Evolutionary conservation across 2,113 vertebrate species (phyloP).

Genomic region (Chaetorhynchus papuensis): DNA sequence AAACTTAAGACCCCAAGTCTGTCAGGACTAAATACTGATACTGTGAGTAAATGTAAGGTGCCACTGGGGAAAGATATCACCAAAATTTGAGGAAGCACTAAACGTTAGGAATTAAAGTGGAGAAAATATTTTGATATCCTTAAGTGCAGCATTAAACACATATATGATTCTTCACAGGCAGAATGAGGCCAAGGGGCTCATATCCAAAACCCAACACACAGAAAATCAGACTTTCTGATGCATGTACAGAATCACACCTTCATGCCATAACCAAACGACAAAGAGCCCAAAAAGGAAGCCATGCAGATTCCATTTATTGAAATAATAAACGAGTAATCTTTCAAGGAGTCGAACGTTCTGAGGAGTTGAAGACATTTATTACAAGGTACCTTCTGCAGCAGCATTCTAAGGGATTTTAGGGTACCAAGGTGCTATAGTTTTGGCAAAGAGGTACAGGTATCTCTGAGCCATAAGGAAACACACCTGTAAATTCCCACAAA

Average conservation of each 20-base stretch:
- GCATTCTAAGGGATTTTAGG: neutral
- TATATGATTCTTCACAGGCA: neutral
- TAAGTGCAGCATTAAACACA: rapidly evolving
- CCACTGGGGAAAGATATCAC: neutral
- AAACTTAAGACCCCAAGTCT: neutral
- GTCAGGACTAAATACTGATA: neutral
- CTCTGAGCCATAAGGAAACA: neutral
- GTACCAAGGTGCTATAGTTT: neutral
- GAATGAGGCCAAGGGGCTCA: neutral
- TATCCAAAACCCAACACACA: neutral
- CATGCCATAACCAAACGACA: neutral
- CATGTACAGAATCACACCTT: neutral
- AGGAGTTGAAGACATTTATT: neutral
- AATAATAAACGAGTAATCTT: neutral
- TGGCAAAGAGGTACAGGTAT: neutral
- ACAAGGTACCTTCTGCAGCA: neutral
- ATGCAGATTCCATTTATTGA: neutral
- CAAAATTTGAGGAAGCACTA: neutral
- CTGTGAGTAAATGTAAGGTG: neutral
- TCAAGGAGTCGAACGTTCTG: neutral
- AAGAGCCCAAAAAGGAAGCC: neutral
- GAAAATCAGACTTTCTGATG: neutral
- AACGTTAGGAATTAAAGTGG: neutral
- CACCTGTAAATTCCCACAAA: neutral
- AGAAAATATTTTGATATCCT: neutral